Evolutionary conservation across 2,113 vertebrate genomes (phyloP).

Genomic region (Phocoena sinus): DNA sequence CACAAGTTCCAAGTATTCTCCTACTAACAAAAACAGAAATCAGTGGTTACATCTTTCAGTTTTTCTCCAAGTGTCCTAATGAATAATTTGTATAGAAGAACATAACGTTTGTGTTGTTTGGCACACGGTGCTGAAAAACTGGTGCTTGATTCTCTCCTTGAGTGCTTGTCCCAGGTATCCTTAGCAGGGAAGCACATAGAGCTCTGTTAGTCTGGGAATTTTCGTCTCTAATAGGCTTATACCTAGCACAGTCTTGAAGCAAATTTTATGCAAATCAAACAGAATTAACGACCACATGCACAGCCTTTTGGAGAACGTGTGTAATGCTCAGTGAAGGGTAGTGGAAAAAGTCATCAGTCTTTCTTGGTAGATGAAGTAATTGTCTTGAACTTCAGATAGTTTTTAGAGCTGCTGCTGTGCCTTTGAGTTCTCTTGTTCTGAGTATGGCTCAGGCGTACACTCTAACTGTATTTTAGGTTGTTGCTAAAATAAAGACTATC

Average conservation of each 20-base stretch:
- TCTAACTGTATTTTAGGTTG: not conserved
- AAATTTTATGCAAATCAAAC: not conserved
- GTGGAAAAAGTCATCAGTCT: not conserved
- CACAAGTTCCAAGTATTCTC: not conserved
- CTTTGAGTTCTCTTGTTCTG: not conserved
- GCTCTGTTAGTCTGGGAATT: not conserved
- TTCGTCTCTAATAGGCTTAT: not conserved
- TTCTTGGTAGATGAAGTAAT: not conserved
- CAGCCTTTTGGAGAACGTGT: not conserved
- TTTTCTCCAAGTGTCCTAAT: not conserved
- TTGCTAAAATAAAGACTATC: not conserved
- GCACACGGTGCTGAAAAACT: not conserved
- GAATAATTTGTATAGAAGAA: not conserved
- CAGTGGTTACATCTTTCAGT: not conserved
- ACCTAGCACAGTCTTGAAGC: not conserved
- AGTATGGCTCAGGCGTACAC: not conserved
- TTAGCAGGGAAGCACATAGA: not conserved
- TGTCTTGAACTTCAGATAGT: not conserved
- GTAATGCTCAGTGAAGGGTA: not conserved
- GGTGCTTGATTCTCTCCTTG: not conserved
- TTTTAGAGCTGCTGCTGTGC: not conserved
- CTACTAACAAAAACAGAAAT: not conserved
- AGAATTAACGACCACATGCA: not conserved
- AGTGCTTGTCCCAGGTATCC: not conserved
- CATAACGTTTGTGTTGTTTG: not conserved